Evolutionary conservation across 2,113 vertebrate species (phyloP).

Genomic region (Ovibos moschatus): DNA sequence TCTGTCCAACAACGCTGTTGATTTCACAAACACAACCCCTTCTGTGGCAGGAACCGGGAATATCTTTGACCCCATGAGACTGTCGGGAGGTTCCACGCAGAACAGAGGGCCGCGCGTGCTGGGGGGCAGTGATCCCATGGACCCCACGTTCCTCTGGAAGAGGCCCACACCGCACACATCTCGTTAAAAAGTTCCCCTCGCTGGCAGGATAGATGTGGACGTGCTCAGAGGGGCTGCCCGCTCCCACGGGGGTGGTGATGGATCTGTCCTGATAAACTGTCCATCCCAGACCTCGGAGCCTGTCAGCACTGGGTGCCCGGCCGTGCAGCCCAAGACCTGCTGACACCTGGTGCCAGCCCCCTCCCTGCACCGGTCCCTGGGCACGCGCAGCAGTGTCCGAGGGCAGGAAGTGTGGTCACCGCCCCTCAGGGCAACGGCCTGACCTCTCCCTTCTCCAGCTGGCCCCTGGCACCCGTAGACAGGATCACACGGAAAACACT

Average conservation of each 20-base stretch:
- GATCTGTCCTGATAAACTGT: constrained; percentile 41
- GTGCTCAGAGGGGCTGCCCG: constrained; percentile 60
- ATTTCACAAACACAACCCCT: fast-evolving
- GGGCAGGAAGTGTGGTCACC: constrained; percentile 64
- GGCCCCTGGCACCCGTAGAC: constrained; percentile 66
- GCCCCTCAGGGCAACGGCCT: constrained; percentile 49
- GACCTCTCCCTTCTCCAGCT: constrained; percentile 64
- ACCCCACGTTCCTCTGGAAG: fast-evolving
- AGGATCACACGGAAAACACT: constrained; percentile 77
- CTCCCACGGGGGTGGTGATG: constrained; percentile 25
- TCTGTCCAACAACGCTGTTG: fast-evolving
- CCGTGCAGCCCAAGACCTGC: constrained; percentile 59
- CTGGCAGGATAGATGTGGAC: background rate
- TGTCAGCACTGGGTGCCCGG: constrained; percentile 54
- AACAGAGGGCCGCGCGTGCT: fast-evolving
- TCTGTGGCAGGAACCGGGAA: fast-evolving
- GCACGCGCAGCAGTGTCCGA: fast-evolving
- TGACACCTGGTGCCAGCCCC: constrained; percentile 23
- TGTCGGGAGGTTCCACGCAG: fast-evolving
- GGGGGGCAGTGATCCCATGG: background rate
- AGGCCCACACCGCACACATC: fast-evolving
- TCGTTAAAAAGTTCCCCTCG: fast-evolving
- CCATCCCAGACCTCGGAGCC: constrained; percentile 25
- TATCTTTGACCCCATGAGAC: fast-evolving
- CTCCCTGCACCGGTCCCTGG: fast-evolving